phyloP scores from a whole-genome alignment of 2,113 vertebrate genomes.

The Notarius quadriscutis region DNA sequence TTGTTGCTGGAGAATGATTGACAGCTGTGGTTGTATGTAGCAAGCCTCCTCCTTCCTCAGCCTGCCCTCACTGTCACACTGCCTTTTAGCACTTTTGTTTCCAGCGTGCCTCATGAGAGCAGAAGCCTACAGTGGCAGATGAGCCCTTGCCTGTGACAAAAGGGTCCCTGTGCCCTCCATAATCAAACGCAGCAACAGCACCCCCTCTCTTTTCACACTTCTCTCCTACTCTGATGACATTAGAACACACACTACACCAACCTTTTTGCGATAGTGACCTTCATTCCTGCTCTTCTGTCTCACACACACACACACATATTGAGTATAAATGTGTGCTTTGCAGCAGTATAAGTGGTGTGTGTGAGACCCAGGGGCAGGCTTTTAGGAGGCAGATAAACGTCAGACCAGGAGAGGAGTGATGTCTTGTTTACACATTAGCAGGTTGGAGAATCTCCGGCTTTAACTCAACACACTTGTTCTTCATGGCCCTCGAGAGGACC shows the following conservation, averaged over 20 bases:
- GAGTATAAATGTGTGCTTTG: slow-evolving; percentile 90
- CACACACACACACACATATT: slow-evolving; percentile 54
- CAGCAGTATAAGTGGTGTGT: slow-evolving; percentile 80
- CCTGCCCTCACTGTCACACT: slow-evolving; percentile 83
- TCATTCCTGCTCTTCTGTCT: slow-evolving; percentile 32
- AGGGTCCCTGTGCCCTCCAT: slow-evolving; percentile 76
- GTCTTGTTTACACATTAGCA: slow-evolving; percentile 93
- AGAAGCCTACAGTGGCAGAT: slow-evolving; percentile 84
- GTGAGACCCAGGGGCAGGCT: slow-evolving; percentile 68
- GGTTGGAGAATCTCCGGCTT: slow-evolving; percentile 64
- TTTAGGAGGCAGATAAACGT: slow-evolving; percentile 85
- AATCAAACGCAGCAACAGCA: slow-evolving; percentile 30
- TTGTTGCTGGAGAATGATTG: slow-evolving; percentile 82
- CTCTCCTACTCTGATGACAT: slow-evolving; percentile 40
- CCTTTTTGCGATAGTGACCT: slow-evolving; percentile 42
- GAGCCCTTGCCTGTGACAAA: slow-evolving; percentile 86
- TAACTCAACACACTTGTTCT: slow-evolving; percentile 60
- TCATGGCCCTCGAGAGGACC: slow-evolving; percentile 55
- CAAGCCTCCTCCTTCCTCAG: slow-evolving; percentile 75
- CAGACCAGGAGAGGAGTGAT: slow-evolving; percentile 86
- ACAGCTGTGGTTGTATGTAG: slow-evolving; percentile 82
- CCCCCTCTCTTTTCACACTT: slow-evolving; percentile 39
- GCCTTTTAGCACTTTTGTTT: slow-evolving; percentile 97
- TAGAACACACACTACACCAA: slow-evolving; percentile 37
- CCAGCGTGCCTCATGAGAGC: slow-evolving; percentile 81